A percentile compares a stretch with the other conserved stretches of the same genome.
Evolutionary conservation across 23 tunicate genomes (phyloP).

Genomic region (Diplosoma virens): DNA sequence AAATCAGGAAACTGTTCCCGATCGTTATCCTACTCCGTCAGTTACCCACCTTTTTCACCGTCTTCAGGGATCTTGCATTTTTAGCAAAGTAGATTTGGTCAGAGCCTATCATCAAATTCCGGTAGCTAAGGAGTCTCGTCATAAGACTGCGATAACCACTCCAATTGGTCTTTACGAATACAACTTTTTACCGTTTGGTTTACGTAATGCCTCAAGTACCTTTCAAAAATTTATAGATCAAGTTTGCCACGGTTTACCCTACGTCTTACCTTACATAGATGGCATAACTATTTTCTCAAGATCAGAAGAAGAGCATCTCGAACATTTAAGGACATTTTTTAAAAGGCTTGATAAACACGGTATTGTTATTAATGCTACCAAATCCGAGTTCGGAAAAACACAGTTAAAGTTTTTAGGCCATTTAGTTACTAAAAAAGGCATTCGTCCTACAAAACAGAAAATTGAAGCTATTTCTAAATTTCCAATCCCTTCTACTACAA

Average conservation of each 20-base stretch:
- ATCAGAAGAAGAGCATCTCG: background rate
- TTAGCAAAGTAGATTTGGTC: conserved; percentile 23
- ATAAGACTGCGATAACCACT: conserved; percentile 12
- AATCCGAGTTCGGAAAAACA: background rate
- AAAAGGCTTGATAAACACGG: conserved; percentile 3
- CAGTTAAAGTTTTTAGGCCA: conserved; percentile 1
- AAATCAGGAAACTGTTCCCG: conserved; percentile 1
- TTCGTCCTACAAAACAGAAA: background rate
- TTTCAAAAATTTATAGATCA: conserved; percentile 36
- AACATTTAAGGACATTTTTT: conserved; percentile 6
- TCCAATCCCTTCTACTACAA: conserved; percentile 1
- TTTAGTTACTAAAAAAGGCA: background rate
- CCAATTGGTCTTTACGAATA: conserved; percentile 9
- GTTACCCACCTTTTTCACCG: background rate
- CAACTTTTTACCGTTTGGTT: conserved; percentile 18
- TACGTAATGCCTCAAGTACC: background rate
- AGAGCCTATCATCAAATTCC: conserved; percentile 37
- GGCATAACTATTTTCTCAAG: conserved; percentile 6
- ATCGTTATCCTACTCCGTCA: conserved; percentile 15
- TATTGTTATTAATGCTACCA: conserved; percentile 8
- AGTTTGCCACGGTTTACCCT: conserved; percentile 21
- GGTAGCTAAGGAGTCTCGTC: background rate
- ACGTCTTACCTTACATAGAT: conserved; percentile 3
- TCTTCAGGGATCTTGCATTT: conserved; percentile 16
- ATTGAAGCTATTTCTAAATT: background rate